A percentile compares a stretch with the other conserved stretches of the same genome.
phyloP scores from a whole-genome alignment of 2,113 vertebrate genomes.

The Urocynchramus pylzowi region DNA sequence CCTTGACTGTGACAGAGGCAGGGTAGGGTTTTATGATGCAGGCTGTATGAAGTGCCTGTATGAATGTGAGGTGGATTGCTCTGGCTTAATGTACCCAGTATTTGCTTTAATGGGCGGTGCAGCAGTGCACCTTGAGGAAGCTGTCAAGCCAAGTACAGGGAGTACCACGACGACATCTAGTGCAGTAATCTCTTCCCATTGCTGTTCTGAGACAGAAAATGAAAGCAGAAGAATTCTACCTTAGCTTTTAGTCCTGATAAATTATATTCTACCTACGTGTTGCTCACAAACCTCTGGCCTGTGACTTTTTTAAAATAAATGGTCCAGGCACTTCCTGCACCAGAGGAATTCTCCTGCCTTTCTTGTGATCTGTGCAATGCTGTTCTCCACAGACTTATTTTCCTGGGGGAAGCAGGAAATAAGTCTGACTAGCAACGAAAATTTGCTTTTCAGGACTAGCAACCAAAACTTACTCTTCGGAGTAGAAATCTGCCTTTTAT shows the following conservation, averaged over 20 bases:
- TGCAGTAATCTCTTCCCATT: not conserved
- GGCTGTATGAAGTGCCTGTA: slow-evolving; percentile 90
- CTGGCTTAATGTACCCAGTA: slow-evolving; percentile 89
- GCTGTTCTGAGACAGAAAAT: not conserved
- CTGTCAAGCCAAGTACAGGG: slow-evolving; percentile 73
- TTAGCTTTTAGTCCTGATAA: slow-evolving; percentile 9
- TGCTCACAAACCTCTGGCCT: not conserved
- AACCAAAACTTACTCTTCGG: slow-evolving; percentile 22
- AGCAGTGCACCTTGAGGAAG: slow-evolving; percentile 84
- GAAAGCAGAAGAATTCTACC: not conserved
- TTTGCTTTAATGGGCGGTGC: slow-evolving; percentile 93
- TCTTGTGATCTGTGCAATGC: not conserved
- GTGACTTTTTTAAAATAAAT: not conserved
- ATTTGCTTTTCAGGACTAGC: slow-evolving; percentile 7
- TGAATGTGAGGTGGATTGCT: slow-evolving; percentile 90
- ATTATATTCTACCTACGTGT: not conserved
- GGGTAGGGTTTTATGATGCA: slow-evolving; percentile 87
- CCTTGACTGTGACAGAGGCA: slow-evolving; percentile 87
- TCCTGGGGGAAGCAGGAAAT: not conserved
- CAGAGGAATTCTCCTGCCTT: not conserved
- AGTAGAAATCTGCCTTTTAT: slow-evolving; percentile 18
- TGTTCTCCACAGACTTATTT: not conserved
- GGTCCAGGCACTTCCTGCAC: not conserved
- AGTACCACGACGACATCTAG: slow-evolving; percentile 70
- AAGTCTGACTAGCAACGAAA: slow-evolving; percentile 34